These are phyloP conservation scores for Polylopha cassiicola DNA, from an alignment of 2,888 invertebrate genomes.

Conservation along the genomic window DNA sequence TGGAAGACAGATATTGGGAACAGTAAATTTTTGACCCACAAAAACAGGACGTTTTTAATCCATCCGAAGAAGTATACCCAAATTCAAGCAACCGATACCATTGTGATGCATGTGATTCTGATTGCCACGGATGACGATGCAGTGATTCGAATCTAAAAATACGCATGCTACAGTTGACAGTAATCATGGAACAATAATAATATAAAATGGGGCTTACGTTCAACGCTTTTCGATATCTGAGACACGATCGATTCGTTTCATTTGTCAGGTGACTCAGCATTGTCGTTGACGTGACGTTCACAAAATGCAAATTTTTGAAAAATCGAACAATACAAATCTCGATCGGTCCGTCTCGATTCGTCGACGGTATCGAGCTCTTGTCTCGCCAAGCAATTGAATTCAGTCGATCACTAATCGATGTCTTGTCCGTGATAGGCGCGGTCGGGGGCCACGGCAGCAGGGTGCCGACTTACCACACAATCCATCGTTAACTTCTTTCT, in stretches of 20 bases:
- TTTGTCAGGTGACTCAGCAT: constrained; percentile 76
- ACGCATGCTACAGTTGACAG: constrained; percentile 60
- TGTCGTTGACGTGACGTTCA: constrained; percentile 73
- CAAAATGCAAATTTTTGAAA: constrained; percentile 76
- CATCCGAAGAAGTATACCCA: constrained; percentile 17
- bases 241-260: constrained; percentile 68
- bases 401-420: constrained; percentile 78
- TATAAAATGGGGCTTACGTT: constrained; percentile 68
- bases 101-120: constrained; percentile 13
- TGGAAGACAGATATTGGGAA: constrained; percentile 37
- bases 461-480: constrained; percentile 78
- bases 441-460: constrained; percentile 75
- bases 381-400: constrained; percentile 76
- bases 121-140: constrained; percentile 36
- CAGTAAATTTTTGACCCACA: constrained; percentile 24
- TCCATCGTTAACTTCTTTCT: constrained; percentile 77
- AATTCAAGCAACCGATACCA: constrained; percentile 15
- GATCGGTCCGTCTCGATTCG: constrained; percentile 66
- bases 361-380: constrained; percentile 68
- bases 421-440: constrained; percentile 76
- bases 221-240: constrained; percentile 69
- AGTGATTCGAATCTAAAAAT: constrained; percentile 47
- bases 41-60: constrained; percentile 3
- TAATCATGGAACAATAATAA: constrained; percentile 72
- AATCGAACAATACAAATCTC: constrained; percentile 72